phyloP scores from a whole-genome alignment of 2,888 invertebrate genomes.

The Unio delphinus region DNA sequence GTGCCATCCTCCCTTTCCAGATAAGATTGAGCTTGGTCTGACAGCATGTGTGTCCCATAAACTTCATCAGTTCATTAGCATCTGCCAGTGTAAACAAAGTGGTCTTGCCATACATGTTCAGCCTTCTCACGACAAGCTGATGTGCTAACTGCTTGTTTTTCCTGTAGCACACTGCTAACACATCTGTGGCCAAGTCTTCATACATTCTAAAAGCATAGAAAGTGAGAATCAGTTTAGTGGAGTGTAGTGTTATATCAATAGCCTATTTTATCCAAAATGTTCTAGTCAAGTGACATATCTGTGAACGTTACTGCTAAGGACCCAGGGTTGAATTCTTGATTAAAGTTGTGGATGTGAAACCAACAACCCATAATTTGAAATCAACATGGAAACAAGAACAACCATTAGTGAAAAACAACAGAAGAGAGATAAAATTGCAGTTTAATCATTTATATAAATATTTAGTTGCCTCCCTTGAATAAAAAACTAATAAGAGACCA shows the following conservation, averaged over 20 bases:
- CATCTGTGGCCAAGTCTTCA: constrained; percentile 63
- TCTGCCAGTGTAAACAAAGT: constrained; percentile 67
- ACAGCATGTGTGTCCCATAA: constrained; percentile 68
- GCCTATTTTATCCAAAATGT: background rate
- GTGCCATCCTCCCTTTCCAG: constrained; percentile 70
- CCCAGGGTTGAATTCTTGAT: too few relatives aligned
- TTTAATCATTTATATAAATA: background rate
- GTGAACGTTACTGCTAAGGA: background rate
- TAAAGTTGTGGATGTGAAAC: too few relatives aligned
- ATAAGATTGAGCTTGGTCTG: constrained; percentile 70
- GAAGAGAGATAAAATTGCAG: background rate
- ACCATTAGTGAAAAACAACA: background rate
- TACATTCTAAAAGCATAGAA: constrained; percentile 48
- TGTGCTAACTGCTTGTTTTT: constrained; percentile 62
- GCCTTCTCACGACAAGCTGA: constrained; percentile 57
- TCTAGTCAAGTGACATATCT: background rate
- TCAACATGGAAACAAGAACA: too few relatives aligned
- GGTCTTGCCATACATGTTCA: constrained; percentile 57
- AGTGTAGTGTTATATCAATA: background rate
- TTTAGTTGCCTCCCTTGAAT: background rate
- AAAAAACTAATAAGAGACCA: too few relatives aligned
- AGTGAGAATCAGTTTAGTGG: background rate
- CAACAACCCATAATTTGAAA: too few relatives aligned
- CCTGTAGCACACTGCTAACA: constrained; percentile 66
- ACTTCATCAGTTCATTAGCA: constrained; percentile 64